Evolutionary conservation across 2,888 invertebrate species (phyloP).

Genomic region (Cerastis rubricosa): DNA sequence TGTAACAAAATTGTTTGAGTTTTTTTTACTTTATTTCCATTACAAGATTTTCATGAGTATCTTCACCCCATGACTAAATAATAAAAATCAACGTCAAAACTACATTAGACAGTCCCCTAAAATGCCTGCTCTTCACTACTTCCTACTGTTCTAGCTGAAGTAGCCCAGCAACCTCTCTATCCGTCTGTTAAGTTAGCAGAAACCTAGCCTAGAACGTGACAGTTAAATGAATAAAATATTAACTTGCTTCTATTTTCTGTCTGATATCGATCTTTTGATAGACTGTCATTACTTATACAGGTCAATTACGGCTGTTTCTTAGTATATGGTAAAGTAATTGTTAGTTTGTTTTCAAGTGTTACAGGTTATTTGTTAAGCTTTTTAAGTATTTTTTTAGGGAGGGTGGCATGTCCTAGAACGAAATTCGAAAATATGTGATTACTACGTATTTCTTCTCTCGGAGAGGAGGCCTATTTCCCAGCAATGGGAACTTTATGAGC

Average conservation of each 20-base stretch:
- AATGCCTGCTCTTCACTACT: background rate
- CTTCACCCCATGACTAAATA: background rate
- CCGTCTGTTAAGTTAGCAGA: background rate
- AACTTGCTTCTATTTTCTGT: slow-evolving; percentile 23
- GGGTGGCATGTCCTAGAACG: background rate
- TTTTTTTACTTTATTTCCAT: too few species aligned
- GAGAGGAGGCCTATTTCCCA: background rate
- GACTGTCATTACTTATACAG: background rate
- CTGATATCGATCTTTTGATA: slow-evolving; percentile 30
- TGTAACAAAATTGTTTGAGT: background rate
- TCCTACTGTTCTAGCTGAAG: background rate
- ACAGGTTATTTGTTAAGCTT: background rate
- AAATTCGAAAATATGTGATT: background rate
- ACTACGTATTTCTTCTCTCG: background rate
- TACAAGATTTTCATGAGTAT: too few species aligned
- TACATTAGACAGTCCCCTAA: background rate
- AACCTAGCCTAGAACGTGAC: background rate
- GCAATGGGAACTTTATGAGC: background rate
- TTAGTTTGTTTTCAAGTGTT: slow-evolving; percentile 1
- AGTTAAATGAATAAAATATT: slow-evolving; percentile 37
- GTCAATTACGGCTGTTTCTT: slow-evolving; percentile 17
- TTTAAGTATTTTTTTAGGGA: background rate
- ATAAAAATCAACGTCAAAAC: background rate
- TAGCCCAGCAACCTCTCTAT: background rate
- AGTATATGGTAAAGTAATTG: background rate